These are phyloP conservation scores for Dysdera silvatica DNA, from an alignment of 1,140 invertebrate species.

Conservation along the genomic window DNA sequence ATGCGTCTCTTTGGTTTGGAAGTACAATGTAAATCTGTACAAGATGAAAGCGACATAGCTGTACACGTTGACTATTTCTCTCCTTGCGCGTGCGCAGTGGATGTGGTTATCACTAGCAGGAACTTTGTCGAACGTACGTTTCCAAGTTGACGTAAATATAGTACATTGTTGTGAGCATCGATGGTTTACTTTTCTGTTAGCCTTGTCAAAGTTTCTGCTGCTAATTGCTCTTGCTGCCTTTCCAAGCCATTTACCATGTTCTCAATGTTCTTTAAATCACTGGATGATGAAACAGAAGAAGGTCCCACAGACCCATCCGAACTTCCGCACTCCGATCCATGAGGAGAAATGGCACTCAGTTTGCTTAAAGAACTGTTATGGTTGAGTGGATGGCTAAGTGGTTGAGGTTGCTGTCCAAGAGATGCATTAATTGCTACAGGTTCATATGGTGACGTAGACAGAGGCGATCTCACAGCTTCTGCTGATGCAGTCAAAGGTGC, in stretches of 20 bases:
- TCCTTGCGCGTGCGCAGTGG: too few species aligned
- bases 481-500: constrained; percentile 30
- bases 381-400: constrained; percentile 2
- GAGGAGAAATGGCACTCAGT: constrained; percentile 22
- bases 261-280: constrained; percentile 87
- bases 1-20: too few species aligned
- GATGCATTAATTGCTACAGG: too few species aligned
- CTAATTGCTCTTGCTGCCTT: constrained; percentile 38
- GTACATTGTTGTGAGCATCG: too few species aligned
- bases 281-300: constrained; percentile 38
- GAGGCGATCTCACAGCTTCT: constrained; percentile 35
- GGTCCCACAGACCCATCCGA: constrained; percentile 40
- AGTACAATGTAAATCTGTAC: too few species aligned
- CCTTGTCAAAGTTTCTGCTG: constrained; percentile 32
- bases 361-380: constrained; percentile 16
- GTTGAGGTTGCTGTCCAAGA: background rate
- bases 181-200: constrained; percentile 38
- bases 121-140: too few species aligned
- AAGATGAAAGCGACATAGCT: too few species aligned
- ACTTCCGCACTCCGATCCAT: constrained; percentile 45
- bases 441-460: constrained; percentile 32
- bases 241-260: constrained; percentile 93
- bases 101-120: too few species aligned
- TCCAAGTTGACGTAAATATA: too few species aligned
- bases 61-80: too few species aligned